Evolutionary conservation across 2,888 invertebrate species (phyloP), one percentile per base, ranked within the genome.

Genomic region (Cenopis cana): DNA sequence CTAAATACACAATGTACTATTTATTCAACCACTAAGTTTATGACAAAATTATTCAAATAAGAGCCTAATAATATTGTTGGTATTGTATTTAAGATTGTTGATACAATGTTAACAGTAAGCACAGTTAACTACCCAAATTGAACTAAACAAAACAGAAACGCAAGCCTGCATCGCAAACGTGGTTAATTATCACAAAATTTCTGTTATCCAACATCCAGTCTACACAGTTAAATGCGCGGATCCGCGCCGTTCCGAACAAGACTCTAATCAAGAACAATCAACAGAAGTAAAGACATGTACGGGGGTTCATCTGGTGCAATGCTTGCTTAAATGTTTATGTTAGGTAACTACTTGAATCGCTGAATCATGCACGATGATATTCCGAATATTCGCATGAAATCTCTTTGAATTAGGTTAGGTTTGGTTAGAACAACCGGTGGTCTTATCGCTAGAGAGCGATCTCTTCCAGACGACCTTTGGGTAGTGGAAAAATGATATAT

Each of bases 251-350:
- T 73, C 62, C 68, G 75, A 77, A 79, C 79, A 80, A 78, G 73
- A 74, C 74, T 78, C 79, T 78, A 76, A 80, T 79, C 79, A 78
- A 73, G 72, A 76, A 75, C 78, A 80, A 80, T 79, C 76, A 79
- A 78, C 78, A 75, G 73, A 75, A 74, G 73, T 68, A 56, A 75
- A 75, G 73, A 70, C 73, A 69, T 56, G 29, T 67, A 74, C 38
- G n/a, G 41, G 41, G 36, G 54, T 55, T 54, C 38, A 50, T 60
- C 55, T 64, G 65, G 41, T 68, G 46, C 36, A 57, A 46, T 66
- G 18, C 33, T 50, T 24, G 24, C 12, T 4, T 41, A 41, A 14
- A 55, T 29, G 29, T 55, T 54, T 55, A 10, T n/a, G 14, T 41
- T 41, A 41, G 41, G 41, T 41, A 14, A 41, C 14, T 41, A 14